These are phyloP conservation scores for Protophormia terraenovae DNA, from an alignment of 2,888 invertebrate species.

Conservation along the genomic window DNA sequence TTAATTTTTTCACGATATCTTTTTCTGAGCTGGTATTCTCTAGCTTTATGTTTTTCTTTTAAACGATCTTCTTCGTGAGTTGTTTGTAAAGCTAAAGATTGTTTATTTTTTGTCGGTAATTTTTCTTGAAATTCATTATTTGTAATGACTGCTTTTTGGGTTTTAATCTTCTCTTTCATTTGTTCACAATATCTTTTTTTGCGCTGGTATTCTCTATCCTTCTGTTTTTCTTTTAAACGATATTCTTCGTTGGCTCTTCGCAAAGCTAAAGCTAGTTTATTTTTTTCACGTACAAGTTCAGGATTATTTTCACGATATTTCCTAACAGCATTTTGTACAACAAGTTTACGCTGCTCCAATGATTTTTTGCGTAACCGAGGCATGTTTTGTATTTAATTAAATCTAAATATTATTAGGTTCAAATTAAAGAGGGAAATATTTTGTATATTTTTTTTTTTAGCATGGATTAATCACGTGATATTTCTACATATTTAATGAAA, in stretches of 20 bases:
- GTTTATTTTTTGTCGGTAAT: background rate
- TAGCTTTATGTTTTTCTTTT: background rate
- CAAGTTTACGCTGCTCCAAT: no score
- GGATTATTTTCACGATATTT: background rate
- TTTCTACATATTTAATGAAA: no score
- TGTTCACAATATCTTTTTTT: background rate
- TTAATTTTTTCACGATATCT: background rate
- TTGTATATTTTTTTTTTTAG: no score
- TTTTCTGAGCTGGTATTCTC: background rate
- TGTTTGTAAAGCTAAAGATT: background rate
- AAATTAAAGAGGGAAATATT: no score
- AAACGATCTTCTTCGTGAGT: background rate
- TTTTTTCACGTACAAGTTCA: background rate
- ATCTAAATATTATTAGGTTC: no score
- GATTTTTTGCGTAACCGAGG: no score
- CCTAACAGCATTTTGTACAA: background rate
- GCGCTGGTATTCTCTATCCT: no score
- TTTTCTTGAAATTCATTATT: no score
- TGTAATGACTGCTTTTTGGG: no score
- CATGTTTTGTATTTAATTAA: no score
- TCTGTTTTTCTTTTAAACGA: background rate
- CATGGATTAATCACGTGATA: no score
- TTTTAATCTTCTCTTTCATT: background rate
- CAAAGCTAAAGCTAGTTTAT: background rate
- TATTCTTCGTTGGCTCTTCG: background rate